Base-by-base conservation (phyloP, 2,888 invertebrate genomes). In the Anaspis maculata region DNA sequence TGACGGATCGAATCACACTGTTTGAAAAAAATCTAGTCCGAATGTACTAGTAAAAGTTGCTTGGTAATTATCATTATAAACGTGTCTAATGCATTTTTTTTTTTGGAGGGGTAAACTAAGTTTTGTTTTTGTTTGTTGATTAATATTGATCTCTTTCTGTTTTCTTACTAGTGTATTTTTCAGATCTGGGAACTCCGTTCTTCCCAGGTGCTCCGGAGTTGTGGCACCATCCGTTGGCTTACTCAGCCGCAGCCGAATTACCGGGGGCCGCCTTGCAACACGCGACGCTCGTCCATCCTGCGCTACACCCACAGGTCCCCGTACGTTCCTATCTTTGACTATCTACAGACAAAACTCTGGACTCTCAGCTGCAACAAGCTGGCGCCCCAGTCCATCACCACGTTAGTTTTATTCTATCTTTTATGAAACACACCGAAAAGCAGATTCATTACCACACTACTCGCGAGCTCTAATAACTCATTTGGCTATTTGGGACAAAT, bases 291-390 rank as follows among this genome's bases (percentile, higher is more conserved):
- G 89, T 94, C 64, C 94, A 94, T 71, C 94, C 94, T 67, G 94
- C 91, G 71, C 83, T 95, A 73, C 91, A 92, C 74, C 90, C 91
- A 69, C 94, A 95, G 83, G 89, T 94, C 71, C 91, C 91, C 69
- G 91, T 91, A 70, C 87, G 90, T 73, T 89, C 89, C 73, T 90
- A 88, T 79, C 89, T 90, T 83, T 90, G 89, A 90, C 89, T 89
- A 88, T 85, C 87, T 84, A 79, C 82, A 74, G 80, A 81, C 76
- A 80, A 84, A 74, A 76, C 77, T 68, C 64, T 68, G 68, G 66
- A 68, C 67, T 42, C 45, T 42, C 40, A 46, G 48, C 70, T 62
- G 51, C 62, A 62, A 55, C 61, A 61, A 57, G 59, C 71, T 61
- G 69, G 68, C 66, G 69, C 70, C 66, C 69, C 70, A 64, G 70